Conservation (phyloP, 2,113 vertebrate genomes). For the Coregonus clupeaformis region DNA sequence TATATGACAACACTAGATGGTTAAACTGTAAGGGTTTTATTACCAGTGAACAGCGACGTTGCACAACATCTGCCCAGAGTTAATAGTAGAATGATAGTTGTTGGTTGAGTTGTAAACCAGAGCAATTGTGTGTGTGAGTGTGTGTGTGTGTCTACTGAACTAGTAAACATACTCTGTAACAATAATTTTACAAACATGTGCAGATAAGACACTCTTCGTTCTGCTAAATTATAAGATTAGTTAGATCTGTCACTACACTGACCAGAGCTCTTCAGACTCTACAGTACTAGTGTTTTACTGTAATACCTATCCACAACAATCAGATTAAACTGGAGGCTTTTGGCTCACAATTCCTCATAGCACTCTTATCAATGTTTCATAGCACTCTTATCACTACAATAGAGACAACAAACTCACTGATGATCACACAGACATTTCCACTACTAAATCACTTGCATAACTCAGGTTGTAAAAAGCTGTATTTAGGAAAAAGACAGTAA, state of each 20-base stretch:
- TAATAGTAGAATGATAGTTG: constrained; percentile 24
- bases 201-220: background rate
- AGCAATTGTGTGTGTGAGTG: background rate
- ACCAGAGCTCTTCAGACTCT: too few species aligned
- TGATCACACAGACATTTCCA: too few species aligned
- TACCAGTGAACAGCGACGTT: constrained; percentile 31
- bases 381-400: too few species aligned
- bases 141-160: background rate
- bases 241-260: too few species aligned
- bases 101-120: background rate
- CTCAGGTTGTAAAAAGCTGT: too few species aligned
- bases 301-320: too few species aligned
- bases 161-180: background rate
- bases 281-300: background rate
- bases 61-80: constrained; percentile 25
- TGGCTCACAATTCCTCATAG: too few species aligned
- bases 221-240: background rate
- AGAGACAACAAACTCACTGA: too few species aligned
- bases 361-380: too few species aligned
- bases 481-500: too few species aligned
- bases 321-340: too few species aligned
- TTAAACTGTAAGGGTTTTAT: constrained; percentile 73
- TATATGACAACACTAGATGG: constrained; percentile 35
- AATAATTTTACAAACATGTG: background rate
- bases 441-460: too few species aligned